phyloP scores from a whole-genome alignment of 2,888 invertebrate species.

The Thyatira batis region DNA sequence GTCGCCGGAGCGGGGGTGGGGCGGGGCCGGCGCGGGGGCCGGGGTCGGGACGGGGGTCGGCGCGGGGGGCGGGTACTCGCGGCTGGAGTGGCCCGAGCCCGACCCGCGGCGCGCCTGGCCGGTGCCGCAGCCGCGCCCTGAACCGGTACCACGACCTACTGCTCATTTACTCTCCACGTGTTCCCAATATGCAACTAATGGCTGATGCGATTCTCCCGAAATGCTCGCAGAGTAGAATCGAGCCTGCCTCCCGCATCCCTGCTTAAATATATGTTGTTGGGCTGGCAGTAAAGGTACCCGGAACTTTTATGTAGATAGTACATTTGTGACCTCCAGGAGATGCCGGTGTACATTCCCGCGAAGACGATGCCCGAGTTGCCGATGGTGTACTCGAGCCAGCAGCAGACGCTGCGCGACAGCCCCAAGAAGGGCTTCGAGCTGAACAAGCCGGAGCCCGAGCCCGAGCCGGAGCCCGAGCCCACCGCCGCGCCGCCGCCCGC shows the following conservation, averaged over 20 bases:
- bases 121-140: constrained; percentile 53
- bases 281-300: too few relatives aligned
- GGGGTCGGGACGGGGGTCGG: constrained; percentile 13
- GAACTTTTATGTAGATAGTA: not conserved
- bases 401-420: constrained; percentile 61
- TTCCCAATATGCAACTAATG: too few relatives aligned
- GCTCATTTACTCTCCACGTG: too few relatives aligned
- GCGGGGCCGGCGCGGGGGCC: constrained; percentile 20
- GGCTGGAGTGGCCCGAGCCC: constrained; percentile 36
- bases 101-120: constrained; percentile 68
- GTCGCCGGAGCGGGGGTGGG: constrained; percentile 21
- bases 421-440: constrained; percentile 67
- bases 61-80: constrained; percentile 20
- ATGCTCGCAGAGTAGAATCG: too few relatives aligned
- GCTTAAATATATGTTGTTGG: too few relatives aligned
- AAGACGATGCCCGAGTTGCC: constrained; percentile 71
- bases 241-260: too few relatives aligned
- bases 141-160: constrained; percentile 33
- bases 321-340: constrained; percentile 45
- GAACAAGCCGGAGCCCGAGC: constrained; percentile 10
- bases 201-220: too few relatives aligned
- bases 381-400: constrained; percentile 53
- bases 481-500: constrained; percentile 16
- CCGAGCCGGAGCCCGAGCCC: constrained; percentile 16
- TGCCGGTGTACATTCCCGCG: constrained; percentile 52